Percentiles rank a stretch among this genome's conserved stretches.
Evolutionary conservation across 2,797 vertebrate genomes (phyloP).

Genomic region (Clangula hyemalis): DNA sequence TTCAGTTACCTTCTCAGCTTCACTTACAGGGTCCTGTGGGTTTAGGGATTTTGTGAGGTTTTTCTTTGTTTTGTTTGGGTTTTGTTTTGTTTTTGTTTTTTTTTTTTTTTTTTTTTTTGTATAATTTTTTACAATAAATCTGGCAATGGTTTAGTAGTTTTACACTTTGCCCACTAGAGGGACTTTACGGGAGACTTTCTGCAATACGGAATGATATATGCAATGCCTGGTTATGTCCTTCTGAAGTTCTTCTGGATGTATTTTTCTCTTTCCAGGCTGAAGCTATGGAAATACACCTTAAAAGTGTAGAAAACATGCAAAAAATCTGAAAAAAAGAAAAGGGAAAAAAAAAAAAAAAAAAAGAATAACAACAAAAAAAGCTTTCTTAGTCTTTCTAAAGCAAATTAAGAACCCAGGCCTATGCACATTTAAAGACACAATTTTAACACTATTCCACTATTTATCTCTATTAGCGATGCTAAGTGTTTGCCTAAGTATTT

Average conservation of each 20-base stretch:
- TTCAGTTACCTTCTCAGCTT: background rate
- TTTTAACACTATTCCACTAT: background rate
- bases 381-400: background rate
- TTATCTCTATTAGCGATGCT: background rate
- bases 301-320: background rate
- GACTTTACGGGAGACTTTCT: background rate
- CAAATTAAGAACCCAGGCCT: background rate
- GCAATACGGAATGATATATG: accelerated
- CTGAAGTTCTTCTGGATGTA: background rate
- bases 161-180: conserved; percentile 28
- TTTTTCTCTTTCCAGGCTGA: background rate
- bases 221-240: background rate
- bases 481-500: background rate
- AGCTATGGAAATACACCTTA: background rate
- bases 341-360: too few relatives aligned
- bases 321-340: background rate
- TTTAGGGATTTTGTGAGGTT: accelerated
- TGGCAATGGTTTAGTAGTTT: background rate
- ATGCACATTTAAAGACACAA: background rate
- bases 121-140: background rate
- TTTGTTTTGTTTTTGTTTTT: too few relatives aligned
- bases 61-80: background rate
- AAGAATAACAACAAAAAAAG: too few relatives aligned
- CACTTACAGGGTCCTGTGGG: accelerated
- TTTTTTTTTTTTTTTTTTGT: background rate